Evolutionary conservation across 2,797 vertebrate genomes (phyloP).

Genomic region (Muscicapa striata): DNA sequence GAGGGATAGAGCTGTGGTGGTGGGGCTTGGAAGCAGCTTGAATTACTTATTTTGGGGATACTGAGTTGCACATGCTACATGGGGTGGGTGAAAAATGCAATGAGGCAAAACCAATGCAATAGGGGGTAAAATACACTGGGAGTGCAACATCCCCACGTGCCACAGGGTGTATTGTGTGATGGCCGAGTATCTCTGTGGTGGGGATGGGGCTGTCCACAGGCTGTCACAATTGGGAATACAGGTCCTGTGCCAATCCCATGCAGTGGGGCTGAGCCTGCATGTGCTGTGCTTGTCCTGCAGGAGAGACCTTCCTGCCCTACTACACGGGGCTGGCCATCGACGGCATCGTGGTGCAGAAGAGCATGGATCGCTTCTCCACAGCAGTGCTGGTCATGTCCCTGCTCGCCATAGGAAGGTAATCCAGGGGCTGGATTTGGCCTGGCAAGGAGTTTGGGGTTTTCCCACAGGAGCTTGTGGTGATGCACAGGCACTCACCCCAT

Average conservation of each 20-base stretch:
- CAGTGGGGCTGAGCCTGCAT: not conserved
- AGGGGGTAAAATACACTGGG: not conserved
- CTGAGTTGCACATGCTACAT: accelerated
- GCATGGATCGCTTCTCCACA: conserved; percentile 86
- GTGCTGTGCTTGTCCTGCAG: conserved; percentile 66
- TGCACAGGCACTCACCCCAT: accelerated
- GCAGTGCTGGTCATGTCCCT: conserved; percentile 79
- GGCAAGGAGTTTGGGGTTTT: not conserved
- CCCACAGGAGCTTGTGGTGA: not conserved
- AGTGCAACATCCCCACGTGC: accelerated
- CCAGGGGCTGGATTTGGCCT: not conserved
- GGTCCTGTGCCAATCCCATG: accelerated
- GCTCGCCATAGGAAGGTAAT: conserved; percentile 89
- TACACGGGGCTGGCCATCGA: conserved; percentile 92
- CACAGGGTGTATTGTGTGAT: not conserved
- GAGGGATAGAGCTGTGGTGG: accelerated
- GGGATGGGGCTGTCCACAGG: not conserved
- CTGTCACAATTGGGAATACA: not conserved
- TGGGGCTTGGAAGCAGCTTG: not conserved
- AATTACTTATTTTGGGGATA: not conserved
- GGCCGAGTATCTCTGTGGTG: accelerated
- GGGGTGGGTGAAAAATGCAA: not conserved
- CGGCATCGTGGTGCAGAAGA: conserved; percentile 89
- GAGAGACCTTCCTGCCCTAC: conserved; percentile 91
- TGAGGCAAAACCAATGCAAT: accelerated